Evolutionary conservation across 2,113 vertebrate species (phyloP).

Genomic region (Nyctereutes procyonoides): DNA sequence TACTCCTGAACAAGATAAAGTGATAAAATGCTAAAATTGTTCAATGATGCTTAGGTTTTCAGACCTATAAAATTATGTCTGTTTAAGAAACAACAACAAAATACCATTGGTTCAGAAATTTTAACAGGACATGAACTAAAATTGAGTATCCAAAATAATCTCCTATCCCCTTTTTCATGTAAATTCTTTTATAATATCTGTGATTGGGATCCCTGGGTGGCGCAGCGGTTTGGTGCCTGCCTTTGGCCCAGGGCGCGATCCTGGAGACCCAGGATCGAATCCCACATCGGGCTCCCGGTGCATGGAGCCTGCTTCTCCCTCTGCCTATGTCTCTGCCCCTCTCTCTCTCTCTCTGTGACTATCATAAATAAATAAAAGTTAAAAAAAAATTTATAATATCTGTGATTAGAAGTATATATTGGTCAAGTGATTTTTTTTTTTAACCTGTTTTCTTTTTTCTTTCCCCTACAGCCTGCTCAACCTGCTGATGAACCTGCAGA

Average conservation of each 20-base stretch:
- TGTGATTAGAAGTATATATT: constrained; percentile 29
- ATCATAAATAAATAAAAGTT: no score
- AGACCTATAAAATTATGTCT: constrained; percentile 2
- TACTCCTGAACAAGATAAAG: constrained; percentile 14
- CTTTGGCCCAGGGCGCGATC: no score
- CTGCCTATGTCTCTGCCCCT: no score
- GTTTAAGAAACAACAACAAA: neutral
- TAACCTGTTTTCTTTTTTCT: neutral
- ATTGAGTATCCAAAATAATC: neutral
- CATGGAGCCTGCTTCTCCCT: no score
- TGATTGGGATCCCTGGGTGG: no score
- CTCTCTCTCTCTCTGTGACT: no score
- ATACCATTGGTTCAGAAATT: constrained; percentile 14
- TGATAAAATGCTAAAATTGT: constrained; percentile 3
- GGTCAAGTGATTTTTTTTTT: constrained; percentile 29
- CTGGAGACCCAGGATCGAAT: no score
- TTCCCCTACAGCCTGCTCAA: constrained; percentile 85
- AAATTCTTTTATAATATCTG: neutral
- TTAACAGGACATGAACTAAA: constrained; percentile 37
- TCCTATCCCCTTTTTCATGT: neutral
- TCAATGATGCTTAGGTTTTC: neutral
- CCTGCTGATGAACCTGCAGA: constrained; percentile 91
- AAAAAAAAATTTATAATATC: neutral
- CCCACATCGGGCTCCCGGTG: no score
- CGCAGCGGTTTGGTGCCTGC: no score